Percentiles rank a stretch among this genome's conserved stretches.
Evolutionary conservation across 1,140 invertebrate genomes (phyloP).

Genomic region (Hypsibius dujardini): DNA sequence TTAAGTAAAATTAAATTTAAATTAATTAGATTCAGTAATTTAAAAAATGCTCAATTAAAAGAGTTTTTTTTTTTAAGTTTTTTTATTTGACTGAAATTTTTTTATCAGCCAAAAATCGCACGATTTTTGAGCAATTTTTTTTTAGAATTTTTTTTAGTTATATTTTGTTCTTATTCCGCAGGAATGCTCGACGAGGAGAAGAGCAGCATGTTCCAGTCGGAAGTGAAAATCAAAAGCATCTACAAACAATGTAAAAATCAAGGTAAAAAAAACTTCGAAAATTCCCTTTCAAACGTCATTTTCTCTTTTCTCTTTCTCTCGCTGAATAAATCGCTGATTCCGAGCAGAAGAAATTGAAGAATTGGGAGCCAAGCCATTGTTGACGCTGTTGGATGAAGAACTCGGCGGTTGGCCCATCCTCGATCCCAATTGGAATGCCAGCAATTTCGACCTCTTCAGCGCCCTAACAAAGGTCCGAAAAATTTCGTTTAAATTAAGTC

Average conservation of each 20-base stretch:
- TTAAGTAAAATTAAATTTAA: background rate
- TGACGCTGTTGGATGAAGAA: conserved; percentile 26
- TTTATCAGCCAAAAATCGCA: conserved; percentile 2
- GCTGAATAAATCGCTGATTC: conserved; percentile 2
- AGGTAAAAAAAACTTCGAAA: conserved; percentile 27
- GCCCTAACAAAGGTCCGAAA: too few species aligned
- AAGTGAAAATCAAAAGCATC: conserved; percentile 27
- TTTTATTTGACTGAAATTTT: conserved; percentile 13
- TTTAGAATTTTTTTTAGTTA: background rate
- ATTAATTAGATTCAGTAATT: too few species aligned
- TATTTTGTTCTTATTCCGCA: conserved; percentile 22
- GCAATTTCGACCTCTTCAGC: conserved; percentile 10
- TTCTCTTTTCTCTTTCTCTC: background rate
- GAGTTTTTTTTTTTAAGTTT: too few species aligned
- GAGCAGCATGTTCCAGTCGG: conserved; percentile 26
- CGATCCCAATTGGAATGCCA: background rate
- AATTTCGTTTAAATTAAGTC: too few species aligned
- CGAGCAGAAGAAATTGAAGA: conserved; percentile 29
- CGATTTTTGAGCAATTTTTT: background rate
- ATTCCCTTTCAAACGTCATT: background rate
- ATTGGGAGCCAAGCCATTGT: conserved; percentile 28
- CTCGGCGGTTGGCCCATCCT: conserved; percentile 3
- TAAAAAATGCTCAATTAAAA: too few species aligned
- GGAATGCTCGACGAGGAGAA: conserved; percentile 29
- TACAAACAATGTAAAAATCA: conserved; percentile 30